These are phyloP conservation scores for Halcyon badia DNA, from an alignment of 2,797 vertebrate genomes.

Conservation along the genomic window DNA sequence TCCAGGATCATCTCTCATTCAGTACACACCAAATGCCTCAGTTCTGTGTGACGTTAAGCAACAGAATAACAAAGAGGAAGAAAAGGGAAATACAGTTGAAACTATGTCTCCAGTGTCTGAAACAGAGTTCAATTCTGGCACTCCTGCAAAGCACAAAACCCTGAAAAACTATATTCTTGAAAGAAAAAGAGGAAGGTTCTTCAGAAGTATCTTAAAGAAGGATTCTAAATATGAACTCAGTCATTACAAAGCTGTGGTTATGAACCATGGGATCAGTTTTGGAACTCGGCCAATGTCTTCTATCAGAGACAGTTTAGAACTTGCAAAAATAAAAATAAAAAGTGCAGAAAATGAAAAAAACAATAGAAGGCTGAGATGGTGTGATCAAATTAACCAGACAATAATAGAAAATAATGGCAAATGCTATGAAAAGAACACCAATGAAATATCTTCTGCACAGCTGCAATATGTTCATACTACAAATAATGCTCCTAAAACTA, in stretches of 20 bases:
- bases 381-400: constrained; percentile 83
- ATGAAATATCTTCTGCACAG: constrained; percentile 12
- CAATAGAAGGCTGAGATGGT: constrained; percentile 90
- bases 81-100: constrained; percentile 50
- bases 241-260: constrained; percentile 55
- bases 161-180: constrained; percentile 45
- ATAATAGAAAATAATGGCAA: constrained; percentile 9
- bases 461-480: constrained; percentile 24
- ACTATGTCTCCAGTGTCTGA: constrained; percentile 21
- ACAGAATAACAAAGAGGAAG: constrained; percentile 45
- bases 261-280: constrained; percentile 74
- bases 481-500: constrained; percentile 7
- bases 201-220: constrained; percentile 93
- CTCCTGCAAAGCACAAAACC: constrained; percentile 18
- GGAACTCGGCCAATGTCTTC: constrained; percentile 79
- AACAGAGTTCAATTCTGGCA: constrained; percentile 14
- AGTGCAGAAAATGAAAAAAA: constrained; percentile 72
- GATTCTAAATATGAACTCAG: constrained; percentile 79
- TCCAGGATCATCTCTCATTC: constrained; percentile 61
- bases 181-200: constrained; percentile 72
- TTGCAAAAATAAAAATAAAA: constrained; percentile 82
- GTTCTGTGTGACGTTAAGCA: constrained; percentile 10
- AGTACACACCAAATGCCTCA: constrained; percentile 19
- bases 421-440: not conserved
- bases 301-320: constrained; percentile 90